A percentile compares a stretch with the other conserved stretches of the same genome.
phyloP scores from a whole-genome alignment of 2,113 vertebrate genomes.

The Alethe diademata region DNA sequence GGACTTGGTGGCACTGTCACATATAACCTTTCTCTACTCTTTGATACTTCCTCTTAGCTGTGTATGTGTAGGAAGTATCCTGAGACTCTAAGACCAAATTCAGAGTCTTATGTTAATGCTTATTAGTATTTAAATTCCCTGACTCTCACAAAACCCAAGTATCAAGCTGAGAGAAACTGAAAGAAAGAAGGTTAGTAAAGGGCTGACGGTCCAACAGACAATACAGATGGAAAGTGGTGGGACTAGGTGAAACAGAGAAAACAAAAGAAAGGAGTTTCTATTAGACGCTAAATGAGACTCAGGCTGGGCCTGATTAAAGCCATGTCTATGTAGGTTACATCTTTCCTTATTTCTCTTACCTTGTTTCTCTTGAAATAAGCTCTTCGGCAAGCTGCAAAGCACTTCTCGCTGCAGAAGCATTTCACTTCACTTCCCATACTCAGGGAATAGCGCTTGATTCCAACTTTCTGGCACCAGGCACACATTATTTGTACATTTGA shows the following conservation, averaged over 20 bases:
- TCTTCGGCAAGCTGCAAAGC: constrained; percentile 97
- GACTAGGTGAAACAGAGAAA: constrained; percentile 48
- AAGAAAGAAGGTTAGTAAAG: constrained; percentile 56
- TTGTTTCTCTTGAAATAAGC: constrained; percentile 99
- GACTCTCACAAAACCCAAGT: constrained; percentile 63
- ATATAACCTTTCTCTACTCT: not conserved
- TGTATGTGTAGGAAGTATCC: not conserved
- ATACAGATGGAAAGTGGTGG: constrained; percentile 51
- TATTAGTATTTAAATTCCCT: constrained; percentile 10
- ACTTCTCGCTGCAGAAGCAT: constrained; percentile 99
- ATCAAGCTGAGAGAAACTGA: constrained; percentile 58
- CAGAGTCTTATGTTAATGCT: not conserved
- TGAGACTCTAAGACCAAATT: not conserved
- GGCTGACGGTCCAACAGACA: constrained; percentile 61
- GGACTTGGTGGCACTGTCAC: not conserved
- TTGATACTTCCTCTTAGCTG: not conserved
- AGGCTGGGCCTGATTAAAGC: not conserved
- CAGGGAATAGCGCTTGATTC: constrained; percentile 97
- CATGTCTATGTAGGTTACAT: constrained; percentile 22
- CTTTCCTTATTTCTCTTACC: constrained; percentile 82
- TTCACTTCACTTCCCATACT: constrained; percentile 99
- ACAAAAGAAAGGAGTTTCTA: constrained; percentile 19
- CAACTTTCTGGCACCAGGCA: constrained; percentile 99
- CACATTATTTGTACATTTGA: constrained; percentile 99
- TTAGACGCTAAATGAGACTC: constrained; percentile 35